phyloP scores from a whole-genome alignment of 2,113 vertebrate genomes.

The Cochlearius cochlearius region DNA sequence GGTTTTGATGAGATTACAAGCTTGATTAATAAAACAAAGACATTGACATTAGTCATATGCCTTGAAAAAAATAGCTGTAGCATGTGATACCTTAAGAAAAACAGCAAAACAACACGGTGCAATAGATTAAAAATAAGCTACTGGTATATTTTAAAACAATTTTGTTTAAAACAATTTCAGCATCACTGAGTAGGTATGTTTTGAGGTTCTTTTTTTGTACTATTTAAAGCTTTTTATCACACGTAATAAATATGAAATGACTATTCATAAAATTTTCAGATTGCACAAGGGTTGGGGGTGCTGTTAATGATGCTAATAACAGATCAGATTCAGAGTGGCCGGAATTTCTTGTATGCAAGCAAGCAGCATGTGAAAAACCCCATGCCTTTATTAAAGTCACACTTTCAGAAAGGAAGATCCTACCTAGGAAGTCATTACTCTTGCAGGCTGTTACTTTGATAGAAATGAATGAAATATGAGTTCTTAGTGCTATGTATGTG shows the following conservation, averaged over 20 bases:
- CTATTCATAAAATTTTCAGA: neutral
- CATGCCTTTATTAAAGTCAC: neutral
- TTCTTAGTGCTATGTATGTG: neutral
- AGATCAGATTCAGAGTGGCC: neutral
- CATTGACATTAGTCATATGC: neutral
- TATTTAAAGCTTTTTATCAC: neutral
- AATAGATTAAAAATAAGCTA: neutral
- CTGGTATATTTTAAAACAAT: neutral
- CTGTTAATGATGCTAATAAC: neutral
- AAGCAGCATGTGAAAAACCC: neutral
- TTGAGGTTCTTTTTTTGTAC: neutral
- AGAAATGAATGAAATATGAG: neutral
- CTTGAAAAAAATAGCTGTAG: neutral
- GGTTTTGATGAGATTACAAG: slow-evolving; percentile 2
- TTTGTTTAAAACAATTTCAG: neutral
- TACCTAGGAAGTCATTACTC: neutral
- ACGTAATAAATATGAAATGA: neutral
- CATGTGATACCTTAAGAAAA: fast-evolving
- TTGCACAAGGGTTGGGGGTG: neutral
- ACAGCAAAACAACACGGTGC: neutral
- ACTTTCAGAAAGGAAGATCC: neutral
- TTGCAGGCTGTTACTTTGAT: neutral
- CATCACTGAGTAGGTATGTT: neutral
- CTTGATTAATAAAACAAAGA: neutral
- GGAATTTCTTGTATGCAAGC: neutral